Percentiles rank a stretch among this genome's conserved stretches.
These are phyloP conservation scores for Macrobrachium nipponense DNA, from an alignment of 1,140 invertebrate genomes.

Conservation along the genomic window DNA sequence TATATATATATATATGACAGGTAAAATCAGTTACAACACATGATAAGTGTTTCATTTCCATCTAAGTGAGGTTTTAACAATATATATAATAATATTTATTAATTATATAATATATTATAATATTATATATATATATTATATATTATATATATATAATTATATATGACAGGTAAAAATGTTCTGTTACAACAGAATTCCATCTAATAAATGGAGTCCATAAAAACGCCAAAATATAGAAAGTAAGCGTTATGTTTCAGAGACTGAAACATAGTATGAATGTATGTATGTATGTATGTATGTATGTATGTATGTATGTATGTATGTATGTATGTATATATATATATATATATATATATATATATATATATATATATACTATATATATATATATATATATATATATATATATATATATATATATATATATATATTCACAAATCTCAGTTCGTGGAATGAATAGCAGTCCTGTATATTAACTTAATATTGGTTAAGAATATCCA, in stretches of 20 bases:
- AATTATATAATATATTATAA: too few relatives aligned
- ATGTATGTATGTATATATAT: constrained; percentile 4
- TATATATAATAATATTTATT: too few relatives aligned
- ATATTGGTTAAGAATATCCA: neutral
- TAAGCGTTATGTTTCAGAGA: too few relatives aligned
- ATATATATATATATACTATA: too few relatives aligned
- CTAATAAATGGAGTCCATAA: too few relatives aligned
- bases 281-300: neutral
- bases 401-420: constrained; percentile 7
- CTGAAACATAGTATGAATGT: neutral
- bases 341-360: constrained; percentile 8
- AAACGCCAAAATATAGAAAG: too few relatives aligned
- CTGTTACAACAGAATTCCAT: too few relatives aligned
- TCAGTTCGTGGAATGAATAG: neutral
- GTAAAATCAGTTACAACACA: too few relatives aligned
- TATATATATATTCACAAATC: neutral
- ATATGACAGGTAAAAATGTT: neutral
- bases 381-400: constrained; percentile 7
- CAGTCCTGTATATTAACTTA: neutral
- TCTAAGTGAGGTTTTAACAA: too few relatives aligned
- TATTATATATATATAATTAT: neutral
- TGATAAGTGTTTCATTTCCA: too few relatives aligned
- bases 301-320: neutral
- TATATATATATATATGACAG: too few relatives aligned
- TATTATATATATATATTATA: neutral